Evolutionary conservation across 2,888 invertebrate species (phyloP).

Genomic region (Melipona beecheii): DNA sequence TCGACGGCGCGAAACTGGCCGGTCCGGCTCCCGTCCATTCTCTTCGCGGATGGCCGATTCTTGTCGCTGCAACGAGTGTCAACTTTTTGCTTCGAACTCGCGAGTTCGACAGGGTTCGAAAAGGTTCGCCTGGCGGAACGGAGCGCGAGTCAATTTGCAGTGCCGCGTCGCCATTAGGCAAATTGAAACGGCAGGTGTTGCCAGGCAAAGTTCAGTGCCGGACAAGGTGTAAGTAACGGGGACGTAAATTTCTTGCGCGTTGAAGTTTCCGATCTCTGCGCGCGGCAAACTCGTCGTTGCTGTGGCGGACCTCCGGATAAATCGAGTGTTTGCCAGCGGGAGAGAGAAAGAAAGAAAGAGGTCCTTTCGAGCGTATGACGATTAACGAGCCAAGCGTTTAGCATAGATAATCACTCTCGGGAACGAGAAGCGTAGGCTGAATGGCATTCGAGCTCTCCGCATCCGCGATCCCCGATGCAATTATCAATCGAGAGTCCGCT

Average conservation of each 20-base stretch:
- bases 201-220: background rate
- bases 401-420: slow-evolving; percentile 81
- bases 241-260: background rate
- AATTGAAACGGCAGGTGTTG: slow-evolving; percentile 49
- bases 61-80: no score
- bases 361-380: slow-evolving; percentile 56
- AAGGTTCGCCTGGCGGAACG: background rate
- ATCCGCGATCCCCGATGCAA: slow-evolving; percentile 74
- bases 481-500: slow-evolving; percentile 79
- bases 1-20: background rate
- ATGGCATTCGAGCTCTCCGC: slow-evolving; percentile 64
- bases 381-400: slow-evolving; percentile 77
- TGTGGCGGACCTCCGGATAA: background rate
- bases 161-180: slow-evolving; percentile 38
- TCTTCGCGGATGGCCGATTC: background rate
- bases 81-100: slow-evolving; percentile 17
- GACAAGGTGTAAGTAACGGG: background rate
- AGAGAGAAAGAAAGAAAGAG: background rate
- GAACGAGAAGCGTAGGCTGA: slow-evolving; percentile 66
- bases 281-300: background rate
- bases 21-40: background rate
- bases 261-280: background rate
- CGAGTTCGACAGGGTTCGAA: background rate
- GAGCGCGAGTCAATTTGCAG: slow-evolving; percentile 38
- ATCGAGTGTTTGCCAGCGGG: background rate